A percentile compares a stretch with the other conserved stretches of the same genome.
Evolutionary conservation across 37 sponge, comb jelly and placozoan species (phyloP).

Genomic region (Beroe forskalii): DNA sequence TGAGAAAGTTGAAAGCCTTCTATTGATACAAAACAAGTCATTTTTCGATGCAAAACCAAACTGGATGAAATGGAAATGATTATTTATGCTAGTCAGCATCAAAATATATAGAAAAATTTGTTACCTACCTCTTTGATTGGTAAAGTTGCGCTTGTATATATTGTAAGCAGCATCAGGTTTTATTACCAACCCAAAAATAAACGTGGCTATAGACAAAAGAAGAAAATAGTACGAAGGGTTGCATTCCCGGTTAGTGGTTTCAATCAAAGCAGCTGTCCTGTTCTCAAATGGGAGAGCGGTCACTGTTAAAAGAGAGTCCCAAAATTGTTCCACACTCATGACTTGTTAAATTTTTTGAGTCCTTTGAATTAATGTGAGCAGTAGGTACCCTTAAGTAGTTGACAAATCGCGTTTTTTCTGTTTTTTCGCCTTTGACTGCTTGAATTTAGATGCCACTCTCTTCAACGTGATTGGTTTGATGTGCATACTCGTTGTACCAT

Average conservation of each 20-base stretch:
- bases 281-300: constrained; percentile 1
- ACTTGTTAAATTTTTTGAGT: too few species aligned
- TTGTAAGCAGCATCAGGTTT: constrained; percentile 20
- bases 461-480: background rate
- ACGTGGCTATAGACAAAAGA: background rate
- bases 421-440: background rate
- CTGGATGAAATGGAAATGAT: background rate
- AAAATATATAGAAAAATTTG: background rate
- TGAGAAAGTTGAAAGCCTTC: constrained; percentile 9
- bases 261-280: background rate
- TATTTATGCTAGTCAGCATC: background rate
- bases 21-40: background rate
- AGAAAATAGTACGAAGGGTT: background rate
- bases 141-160: background rate
- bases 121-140: background rate
- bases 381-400: too few species aligned
- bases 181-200: background rate
- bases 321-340: background rate
- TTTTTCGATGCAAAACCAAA: background rate
- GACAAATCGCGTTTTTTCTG: background rate
- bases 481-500: background rate
- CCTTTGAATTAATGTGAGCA: too few species aligned
- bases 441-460: background rate
- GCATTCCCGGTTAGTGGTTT: background rate
- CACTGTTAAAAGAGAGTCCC: background rate